These are phyloP conservation scores for Sminthurinus signatus DNA, from an alignment of 1,140 invertebrate genomes.

Conservation along the genomic window DNA sequence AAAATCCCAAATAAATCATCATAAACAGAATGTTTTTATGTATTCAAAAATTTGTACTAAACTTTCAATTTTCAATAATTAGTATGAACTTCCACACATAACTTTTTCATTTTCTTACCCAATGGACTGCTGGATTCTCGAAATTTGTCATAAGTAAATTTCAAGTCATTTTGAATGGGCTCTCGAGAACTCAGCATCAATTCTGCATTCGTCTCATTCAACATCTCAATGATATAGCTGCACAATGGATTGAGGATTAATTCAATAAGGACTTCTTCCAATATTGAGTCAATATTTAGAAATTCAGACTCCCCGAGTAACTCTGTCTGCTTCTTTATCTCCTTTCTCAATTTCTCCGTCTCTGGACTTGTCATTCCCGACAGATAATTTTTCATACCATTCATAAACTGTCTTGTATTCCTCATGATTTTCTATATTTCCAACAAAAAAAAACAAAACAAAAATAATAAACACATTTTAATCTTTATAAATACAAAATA, in stretches of 20 bases:
- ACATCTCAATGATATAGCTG: background rate
- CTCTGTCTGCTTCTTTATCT: slow-evolving; percentile 39
- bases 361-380: slow-evolving; percentile 32
- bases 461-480: too few species aligned
- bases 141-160: slow-evolving; percentile 29
- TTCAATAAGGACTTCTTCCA: slow-evolving; percentile 34
- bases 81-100: too few species aligned
- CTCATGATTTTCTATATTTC: slow-evolving; percentile 39
- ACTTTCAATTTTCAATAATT: too few species aligned
- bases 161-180: background rate
- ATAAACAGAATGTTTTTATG: too few species aligned
- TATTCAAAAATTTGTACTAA: too few species aligned
- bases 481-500: too few species aligned
- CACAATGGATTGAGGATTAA: slow-evolving; percentile 19
- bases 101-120: too few species aligned
- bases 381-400: slow-evolving; percentile 40
- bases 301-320: slow-evolving; percentile 36
- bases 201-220: background rate
- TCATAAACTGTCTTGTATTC: slow-evolving; percentile 38
- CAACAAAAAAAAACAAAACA: too few species aligned
- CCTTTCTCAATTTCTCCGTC: slow-evolving; percentile 28
- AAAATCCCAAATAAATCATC: too few species aligned
- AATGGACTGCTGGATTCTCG: slow-evolving; percentile 34
- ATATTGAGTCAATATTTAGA: slow-evolving; percentile 38
- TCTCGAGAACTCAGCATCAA: background rate